Evolutionary conservation across 2,797 vertebrate genomes (phyloP).

Genomic region (Nannoperca australis): DNA sequence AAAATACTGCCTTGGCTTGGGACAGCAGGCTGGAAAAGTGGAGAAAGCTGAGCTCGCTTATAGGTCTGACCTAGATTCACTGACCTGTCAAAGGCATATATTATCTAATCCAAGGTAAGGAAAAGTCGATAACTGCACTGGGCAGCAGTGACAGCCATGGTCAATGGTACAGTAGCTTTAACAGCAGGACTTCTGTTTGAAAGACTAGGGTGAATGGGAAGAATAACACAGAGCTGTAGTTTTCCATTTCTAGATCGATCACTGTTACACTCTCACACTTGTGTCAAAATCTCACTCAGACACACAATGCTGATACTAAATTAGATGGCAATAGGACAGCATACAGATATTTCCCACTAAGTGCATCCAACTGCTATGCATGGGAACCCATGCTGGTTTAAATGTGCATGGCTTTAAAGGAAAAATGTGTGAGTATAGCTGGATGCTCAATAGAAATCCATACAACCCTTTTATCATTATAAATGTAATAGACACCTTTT

Average conservation of each 20-base stretch:
- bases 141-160: slow-evolving; percentile 41
- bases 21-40: slow-evolving; percentile 73
- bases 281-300: slow-evolving; percentile 9
- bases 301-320: slow-evolving; percentile 34
- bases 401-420: slow-evolving; percentile 39
- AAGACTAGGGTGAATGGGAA: slow-evolving; percentile 27
- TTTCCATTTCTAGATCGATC: slow-evolving; percentile 52
- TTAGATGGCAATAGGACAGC: slow-evolving; percentile 16
- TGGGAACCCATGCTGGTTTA: slow-evolving; percentile 25
- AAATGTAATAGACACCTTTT: slow-evolving; percentile 54
- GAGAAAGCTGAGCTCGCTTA: slow-evolving; percentile 77
- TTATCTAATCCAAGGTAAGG: slow-evolving; percentile 81
- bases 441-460: slow-evolving; percentile 38
- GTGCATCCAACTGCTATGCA: slow-evolving; percentile 42
- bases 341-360: slow-evolving; percentile 36
- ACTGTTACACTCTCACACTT: slow-evolving; percentile 18
- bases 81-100: slow-evolving; percentile 73
- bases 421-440: slow-evolving; percentile 32
- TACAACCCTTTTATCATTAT: slow-evolving; percentile 56
- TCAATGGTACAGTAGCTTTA: slow-evolving; percentile 61
- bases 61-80: slow-evolving; percentile 81
- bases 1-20: slow-evolving; percentile 75
- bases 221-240: slow-evolving; percentile 40
- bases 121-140: slow-evolving; percentile 63
- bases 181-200: slow-evolving; percentile 54